Evolutionary conservation across 2,888 invertebrate species (phyloP).

Genomic region (Plebejus anna): DNA sequence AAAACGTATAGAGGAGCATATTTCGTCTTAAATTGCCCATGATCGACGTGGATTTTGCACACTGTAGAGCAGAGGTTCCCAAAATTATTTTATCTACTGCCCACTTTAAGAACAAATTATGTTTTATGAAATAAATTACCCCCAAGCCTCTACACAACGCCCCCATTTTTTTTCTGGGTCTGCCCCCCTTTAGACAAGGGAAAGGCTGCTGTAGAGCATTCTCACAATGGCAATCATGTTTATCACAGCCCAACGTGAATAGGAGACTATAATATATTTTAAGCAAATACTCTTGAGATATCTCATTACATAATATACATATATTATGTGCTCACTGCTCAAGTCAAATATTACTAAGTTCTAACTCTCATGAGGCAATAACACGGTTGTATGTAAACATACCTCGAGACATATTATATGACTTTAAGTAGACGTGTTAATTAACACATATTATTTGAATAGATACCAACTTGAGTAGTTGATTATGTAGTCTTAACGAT

Average conservation of each 20-base stretch:
- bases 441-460: background rate
- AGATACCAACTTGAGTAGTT: background rate
- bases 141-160: too few relatives aligned
- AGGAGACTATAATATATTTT: background rate
- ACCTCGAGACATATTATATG: background rate
- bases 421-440: background rate
- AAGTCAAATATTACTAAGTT: background rate
- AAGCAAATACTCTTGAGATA: background rate
- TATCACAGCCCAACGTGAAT: too few relatives aligned
- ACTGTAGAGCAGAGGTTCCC: too few relatives aligned
- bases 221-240: too few relatives aligned
- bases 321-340: background rate
- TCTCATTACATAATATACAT: background rate
- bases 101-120: too few relatives aligned
- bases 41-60: background rate
- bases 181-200: too few relatives aligned
- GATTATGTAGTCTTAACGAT: background rate
- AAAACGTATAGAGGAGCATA: too few relatives aligned
- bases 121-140: too few relatives aligned
- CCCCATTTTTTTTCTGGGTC: too few relatives aligned
- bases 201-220: too few relatives aligned
- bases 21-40: background rate
- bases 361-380: background rate
- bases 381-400: constrained; percentile 1
- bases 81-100: too few relatives aligned